Evolutionary conservation across 2,888 invertebrate genomes (phyloP).

Genomic region (Tinea semifulvella): DNA sequence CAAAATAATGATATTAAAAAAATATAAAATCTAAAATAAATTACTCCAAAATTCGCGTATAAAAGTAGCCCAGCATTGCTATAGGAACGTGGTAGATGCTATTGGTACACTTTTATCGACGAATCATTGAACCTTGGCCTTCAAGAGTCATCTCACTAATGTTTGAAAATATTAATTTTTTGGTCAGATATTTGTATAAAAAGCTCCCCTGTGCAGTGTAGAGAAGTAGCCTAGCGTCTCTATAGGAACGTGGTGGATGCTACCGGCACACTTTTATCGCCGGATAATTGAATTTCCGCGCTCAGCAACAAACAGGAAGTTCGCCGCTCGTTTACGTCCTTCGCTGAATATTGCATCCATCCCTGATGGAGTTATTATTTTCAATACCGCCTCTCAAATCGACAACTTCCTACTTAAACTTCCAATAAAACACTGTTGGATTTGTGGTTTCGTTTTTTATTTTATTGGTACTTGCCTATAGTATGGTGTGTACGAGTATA

Average conservation of each 20-base stretch:
- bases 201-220: too few species aligned
- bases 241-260: constrained; percentile 3
- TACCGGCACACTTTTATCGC: constrained; percentile 43
- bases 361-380: constrained; percentile 46
- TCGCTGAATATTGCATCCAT: constrained; percentile 44
- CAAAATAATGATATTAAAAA: too few species aligned
- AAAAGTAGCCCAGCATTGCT: not conserved
- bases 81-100: constrained; percentile 1
- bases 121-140: constrained; percentile 61
- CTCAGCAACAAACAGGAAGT: constrained; percentile 57
- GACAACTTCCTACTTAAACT: constrained; percentile 4
- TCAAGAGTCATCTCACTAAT: too few species aligned
- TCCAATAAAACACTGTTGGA: constrained; percentile 1
- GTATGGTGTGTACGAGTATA: too few species aligned
- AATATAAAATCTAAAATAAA: too few species aligned
- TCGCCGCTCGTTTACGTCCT: constrained; percentile 34
- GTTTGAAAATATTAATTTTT: too few species aligned
- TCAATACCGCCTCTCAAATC: constrained; percentile 25
- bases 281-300: constrained; percentile 60
- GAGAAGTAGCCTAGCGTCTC: not conserved
- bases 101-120: constrained; percentile 44
- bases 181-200: too few species aligned
- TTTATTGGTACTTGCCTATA: too few species aligned
- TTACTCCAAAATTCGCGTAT: too few species aligned
- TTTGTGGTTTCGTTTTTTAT: too few species aligned